Conservation (phyloP, 2,113 vertebrate genomes). For the Sceloporus undulatus region DNA sequence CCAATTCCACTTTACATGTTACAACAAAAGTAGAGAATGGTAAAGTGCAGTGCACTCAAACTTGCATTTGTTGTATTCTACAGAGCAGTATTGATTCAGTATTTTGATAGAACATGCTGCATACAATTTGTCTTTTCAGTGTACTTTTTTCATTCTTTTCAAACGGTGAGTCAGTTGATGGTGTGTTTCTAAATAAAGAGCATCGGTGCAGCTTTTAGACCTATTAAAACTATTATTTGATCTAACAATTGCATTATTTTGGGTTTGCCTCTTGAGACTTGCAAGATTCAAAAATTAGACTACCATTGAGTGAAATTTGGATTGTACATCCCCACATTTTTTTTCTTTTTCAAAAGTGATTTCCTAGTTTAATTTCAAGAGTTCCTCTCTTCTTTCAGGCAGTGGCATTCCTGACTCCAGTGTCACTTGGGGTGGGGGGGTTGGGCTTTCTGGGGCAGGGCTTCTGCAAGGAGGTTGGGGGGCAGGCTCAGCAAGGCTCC, state of each 20-base stretch:
- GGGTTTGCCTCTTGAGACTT: not conserved
- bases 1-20: not conserved
- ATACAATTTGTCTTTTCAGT: not conserved
- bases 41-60: not conserved
- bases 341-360: not conserved
- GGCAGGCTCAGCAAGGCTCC: too few relatives aligned
- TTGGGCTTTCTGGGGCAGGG: too few relatives aligned
- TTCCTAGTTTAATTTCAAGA: slow-evolving; percentile 1
- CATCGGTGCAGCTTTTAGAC: not conserved
- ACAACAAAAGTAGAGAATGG: not conserved
- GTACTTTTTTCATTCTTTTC: slow-evolving; percentile 8
- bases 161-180: not conserved
- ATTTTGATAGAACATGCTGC: not conserved
- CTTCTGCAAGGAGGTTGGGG: too few relatives aligned
- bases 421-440: too few relatives aligned
- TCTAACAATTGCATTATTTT: not conserved
- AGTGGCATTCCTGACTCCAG: too few relatives aligned
- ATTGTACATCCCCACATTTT: not conserved
- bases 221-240: not conserved
- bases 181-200: not conserved
- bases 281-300: not conserved
- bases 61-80: not conserved
- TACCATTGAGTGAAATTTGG: not conserved
- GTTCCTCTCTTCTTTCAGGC: too few relatives aligned
- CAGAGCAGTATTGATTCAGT: not conserved